Conservation (phyloP, 2,888 invertebrate species). For the Ophion costatus region DNA sequence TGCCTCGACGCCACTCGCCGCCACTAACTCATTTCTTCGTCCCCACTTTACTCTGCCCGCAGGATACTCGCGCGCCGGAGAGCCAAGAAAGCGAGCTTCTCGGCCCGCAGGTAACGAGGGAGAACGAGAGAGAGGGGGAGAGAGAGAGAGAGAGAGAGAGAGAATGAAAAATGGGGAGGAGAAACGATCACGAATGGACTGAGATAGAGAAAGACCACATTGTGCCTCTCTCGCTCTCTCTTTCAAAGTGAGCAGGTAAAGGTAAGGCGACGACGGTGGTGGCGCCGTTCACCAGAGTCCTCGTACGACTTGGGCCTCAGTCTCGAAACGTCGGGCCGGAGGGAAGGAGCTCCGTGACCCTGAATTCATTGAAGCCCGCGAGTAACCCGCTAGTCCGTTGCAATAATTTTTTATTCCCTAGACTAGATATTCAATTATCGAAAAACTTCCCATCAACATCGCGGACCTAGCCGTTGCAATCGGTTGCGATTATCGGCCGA, state of each 20-base stretch:
- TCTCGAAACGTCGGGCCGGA: constrained; percentile 82
- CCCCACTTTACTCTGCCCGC: constrained; percentile 32
- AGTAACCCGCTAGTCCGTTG: constrained; percentile 23
- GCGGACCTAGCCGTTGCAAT: too few species aligned
- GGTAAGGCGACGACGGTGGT: constrained; percentile 57
- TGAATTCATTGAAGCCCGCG: constrained; percentile 69
- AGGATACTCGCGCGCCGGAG: constrained; percentile 14
- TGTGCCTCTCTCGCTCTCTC: constrained; percentile 21
- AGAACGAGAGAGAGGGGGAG: neutral
- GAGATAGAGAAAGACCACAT: constrained; percentile 52
- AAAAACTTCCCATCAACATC: too few species aligned
- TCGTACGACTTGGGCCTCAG: constrained; percentile 75
- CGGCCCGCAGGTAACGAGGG: neutral
- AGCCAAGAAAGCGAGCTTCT: constrained; percentile 42
- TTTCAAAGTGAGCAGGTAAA: constrained; percentile 58
- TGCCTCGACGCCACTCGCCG: constrained; percentile 54
- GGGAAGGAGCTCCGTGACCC: constrained; percentile 83
- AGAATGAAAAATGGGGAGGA: constrained; percentile 9
- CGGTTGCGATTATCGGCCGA: too few species aligned
- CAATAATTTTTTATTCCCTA: constrained; percentile 2
- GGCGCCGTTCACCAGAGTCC: constrained; percentile 77
- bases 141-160: neutral
- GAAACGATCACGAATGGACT: neutral
- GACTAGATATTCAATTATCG: too few species aligned
- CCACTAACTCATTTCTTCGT: constrained; percentile 51